phyloP scores from a whole-genome alignment of 1,140 invertebrate species.

The Plectrocnemia conspersa region DNA sequence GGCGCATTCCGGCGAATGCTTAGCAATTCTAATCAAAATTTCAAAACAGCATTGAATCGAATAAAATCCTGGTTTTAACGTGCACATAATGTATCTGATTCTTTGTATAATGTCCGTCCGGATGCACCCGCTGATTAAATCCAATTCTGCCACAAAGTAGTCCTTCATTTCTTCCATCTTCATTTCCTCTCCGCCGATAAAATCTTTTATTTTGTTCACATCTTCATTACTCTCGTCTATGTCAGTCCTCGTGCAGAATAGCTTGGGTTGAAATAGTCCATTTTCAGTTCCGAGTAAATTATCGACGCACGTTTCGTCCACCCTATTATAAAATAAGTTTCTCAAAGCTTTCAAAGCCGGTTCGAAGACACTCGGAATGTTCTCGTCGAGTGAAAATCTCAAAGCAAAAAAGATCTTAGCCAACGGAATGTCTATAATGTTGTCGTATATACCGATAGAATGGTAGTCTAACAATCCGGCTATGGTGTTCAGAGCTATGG shows the following conservation, averaged over 20 bases:
- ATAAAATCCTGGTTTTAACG: conserved; percentile 58
- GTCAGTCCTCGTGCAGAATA: conserved; percentile 52
- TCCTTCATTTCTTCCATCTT: no score
- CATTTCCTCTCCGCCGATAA: no score
- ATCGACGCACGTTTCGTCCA: conserved; percentile 73
- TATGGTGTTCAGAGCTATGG: conserved; percentile 70
- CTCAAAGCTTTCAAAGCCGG: conserved; percentile 68
- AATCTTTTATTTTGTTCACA: conserved; percentile 70
- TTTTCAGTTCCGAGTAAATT: conserved; percentile 62
- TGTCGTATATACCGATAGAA: conserved; percentile 66
- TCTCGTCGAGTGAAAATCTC: conserved; percentile 81
- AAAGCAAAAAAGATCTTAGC: conserved; percentile 73
- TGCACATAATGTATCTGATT: conserved; percentile 66
- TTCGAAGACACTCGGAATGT: conserved; percentile 65
- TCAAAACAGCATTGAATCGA: conserved; percentile 64
- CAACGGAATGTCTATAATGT: conserved; percentile 57
- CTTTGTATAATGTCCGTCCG: conserved; percentile 72
- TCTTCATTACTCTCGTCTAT: conserved; percentile 57
- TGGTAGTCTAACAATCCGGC: conserved; percentile 74
- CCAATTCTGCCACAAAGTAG: conserved; percentile 62
- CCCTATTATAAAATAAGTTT: conserved; percentile 66
- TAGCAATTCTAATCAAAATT: conserved; percentile 62
- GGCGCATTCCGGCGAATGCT: conserved; percentile 60
- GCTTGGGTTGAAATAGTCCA: conserved; percentile 59
- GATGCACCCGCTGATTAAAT: conserved; percentile 67